Base-by-base conservation (phyloP, 2,113 vertebrate genomes). In the Leptocoma aspasia region DNA sequence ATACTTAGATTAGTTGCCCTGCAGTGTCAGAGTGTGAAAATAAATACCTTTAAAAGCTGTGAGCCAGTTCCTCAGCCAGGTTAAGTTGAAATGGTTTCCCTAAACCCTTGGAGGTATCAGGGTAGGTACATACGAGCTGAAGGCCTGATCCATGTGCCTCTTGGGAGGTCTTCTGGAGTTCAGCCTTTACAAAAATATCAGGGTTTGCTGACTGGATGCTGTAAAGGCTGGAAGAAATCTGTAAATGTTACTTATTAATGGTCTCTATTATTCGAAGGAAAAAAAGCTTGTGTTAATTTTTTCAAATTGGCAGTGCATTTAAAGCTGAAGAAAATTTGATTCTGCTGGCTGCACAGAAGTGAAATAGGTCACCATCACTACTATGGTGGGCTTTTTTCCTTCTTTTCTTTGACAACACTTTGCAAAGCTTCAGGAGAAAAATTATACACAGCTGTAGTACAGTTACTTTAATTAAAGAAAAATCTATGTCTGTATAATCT, bases 171-270 rank as follows among this genome's bases (percentile, higher is more conserved):
- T 92, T 86, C 24, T 89, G 53, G 60, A 71, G 76, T 92, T 94
- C 78, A 91, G 41, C 37, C 89, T 86, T 10, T 37, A 39, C 22
- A 82, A 61, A 86, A 91, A 39, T 57, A 72, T 27, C 2, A 7
- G 12, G 21, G 5, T 94, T 76, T 92, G 52, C 70, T 15, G 41
- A 39, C 12, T 81, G 73, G 50, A 37, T 87, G 59, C 54, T 90
- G n/a, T 71, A 59, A 82, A 86, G 49, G 63, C 89, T 95, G 82
- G 66, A 82, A 86, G 33, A 28, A 85, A 59, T 91, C 80, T 87
- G 44, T 89, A 89, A 92, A 42, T 88, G 81, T 95, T 89, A 78
- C 64, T 94, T 96, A 92, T 86, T 94, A 96, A 95, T 96, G 77
- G 45, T 63, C 10, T 93, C 39, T 91, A 71, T 93, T 95, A 95